Conservation (phyloP, 2,113 vertebrate genomes). For the Tragelaphus scriptus region DNA sequence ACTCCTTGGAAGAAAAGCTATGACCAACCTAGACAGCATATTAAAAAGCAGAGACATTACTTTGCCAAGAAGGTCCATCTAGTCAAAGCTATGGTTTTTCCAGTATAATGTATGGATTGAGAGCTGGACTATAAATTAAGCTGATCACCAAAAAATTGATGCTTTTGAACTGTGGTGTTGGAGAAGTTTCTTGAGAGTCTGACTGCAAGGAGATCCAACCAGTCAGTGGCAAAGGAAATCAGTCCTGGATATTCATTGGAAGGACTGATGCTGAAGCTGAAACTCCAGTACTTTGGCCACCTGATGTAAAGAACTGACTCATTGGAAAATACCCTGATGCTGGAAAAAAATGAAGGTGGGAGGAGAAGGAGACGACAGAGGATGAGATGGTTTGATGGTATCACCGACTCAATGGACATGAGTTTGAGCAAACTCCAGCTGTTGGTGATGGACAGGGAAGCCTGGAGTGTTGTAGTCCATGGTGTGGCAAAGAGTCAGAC, state of each 20-base stretch:
- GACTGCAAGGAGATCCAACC: neutral
- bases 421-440: neutral
- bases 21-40: neutral
- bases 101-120: neutral
- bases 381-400: neutral
- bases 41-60: neutral
- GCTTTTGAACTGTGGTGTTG: neutral
- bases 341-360: neutral
- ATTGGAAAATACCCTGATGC: neutral
- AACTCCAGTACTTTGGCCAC: neutral
- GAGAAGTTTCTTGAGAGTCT: neutral
- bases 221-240: neutral
- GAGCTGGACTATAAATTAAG: neutral
- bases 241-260: neutral
- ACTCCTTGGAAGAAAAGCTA: neutral
- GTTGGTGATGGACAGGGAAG: neutral
- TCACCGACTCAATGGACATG: neutral
- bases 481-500: fast-evolving
- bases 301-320: neutral
- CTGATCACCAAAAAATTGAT: neutral
- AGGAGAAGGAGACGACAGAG: neutral
- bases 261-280: neutral
- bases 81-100: neutral
- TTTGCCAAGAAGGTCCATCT: neutral
- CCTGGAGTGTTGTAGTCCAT: fast-evolving